These are phyloP conservation scores for Thomomys bottae DNA, from an alignment of 2,113 vertebrate species.

Conservation along the genomic window DNA sequence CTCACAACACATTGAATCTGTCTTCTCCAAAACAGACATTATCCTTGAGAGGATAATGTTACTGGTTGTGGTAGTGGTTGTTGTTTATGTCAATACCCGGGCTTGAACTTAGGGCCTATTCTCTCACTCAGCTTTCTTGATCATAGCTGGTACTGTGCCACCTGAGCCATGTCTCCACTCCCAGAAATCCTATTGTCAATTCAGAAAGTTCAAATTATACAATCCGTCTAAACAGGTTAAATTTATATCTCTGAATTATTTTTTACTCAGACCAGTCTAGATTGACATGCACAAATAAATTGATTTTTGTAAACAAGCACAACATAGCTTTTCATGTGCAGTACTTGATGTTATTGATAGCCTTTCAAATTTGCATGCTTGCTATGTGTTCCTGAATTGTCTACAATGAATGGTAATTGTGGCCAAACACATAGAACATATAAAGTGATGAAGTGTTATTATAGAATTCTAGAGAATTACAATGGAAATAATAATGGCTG, in stretches of 20 bases:
- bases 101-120: too few species aligned
- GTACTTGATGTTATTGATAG: not conserved
- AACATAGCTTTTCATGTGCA: not conserved
- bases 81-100: too few species aligned
- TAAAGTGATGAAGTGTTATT: not conserved
- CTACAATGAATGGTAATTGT: not conserved
- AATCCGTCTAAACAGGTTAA: not conserved
- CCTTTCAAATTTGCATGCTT: not conserved
- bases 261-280: not conserved
- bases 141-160: too few species aligned
- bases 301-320: conserved; percentile 30
- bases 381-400: not conserved
- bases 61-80: too few species aligned
- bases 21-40: conserved; percentile 2
- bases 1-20: conserved; percentile 9
- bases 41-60: not conserved
- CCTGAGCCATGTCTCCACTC: too few species aligned
- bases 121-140: too few species aligned
- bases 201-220: not conserved
- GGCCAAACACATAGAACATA: not conserved
- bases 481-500: conserved; percentile 10
- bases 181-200: not conserved
- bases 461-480: conserved; percentile 1
- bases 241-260: conserved; percentile 49
- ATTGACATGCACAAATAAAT: conserved; percentile 15